These are phyloP conservation scores for Onychomys leucogaster DNA, from an alignment of 2,797 vertebrate genomes.

Conservation along the genomic window DNA sequence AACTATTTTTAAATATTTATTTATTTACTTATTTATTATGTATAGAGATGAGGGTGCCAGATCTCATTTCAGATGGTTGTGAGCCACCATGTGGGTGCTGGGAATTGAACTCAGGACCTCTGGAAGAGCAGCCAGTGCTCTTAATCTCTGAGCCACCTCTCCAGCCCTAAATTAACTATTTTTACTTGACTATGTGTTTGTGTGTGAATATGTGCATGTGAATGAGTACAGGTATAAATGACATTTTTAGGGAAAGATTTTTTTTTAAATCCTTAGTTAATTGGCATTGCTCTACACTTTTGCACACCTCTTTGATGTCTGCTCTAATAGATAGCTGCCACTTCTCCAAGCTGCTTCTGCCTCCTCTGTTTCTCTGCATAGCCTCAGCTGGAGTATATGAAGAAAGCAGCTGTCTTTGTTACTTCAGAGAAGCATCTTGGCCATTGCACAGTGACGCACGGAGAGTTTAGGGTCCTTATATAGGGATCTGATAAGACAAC, in stretches of 20 bases:
- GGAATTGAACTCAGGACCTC: background rate
- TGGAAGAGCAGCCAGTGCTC: background rate
- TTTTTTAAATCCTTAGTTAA: constrained; percentile 18
- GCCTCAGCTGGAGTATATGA: background rate
- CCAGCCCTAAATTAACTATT: background rate
- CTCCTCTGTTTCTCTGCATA: background rate
- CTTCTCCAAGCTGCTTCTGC: background rate
- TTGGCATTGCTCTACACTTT: constrained; percentile 3
- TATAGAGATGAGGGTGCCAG: no score
- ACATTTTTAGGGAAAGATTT: background rate
- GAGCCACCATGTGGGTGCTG: background rate
- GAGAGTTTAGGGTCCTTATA: background rate
- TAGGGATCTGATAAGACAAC: background rate
- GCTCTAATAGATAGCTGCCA: background rate
- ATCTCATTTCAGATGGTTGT: no score
- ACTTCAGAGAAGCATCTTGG: background rate
- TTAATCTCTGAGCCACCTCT: no score
- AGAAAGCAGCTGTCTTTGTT: background rate
- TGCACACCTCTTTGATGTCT: background rate
- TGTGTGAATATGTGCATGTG: background rate
- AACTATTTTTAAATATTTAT: no score
- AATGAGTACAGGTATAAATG: background rate
- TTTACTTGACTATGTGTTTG: background rate
- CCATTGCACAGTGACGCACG: background rate
- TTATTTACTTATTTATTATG: no score